Evolutionary conservation across 53 echinoderm and acorn worm genomes (phyloP), one percentile per base, ranked within the genome.

Genomic region (Echinarachnius parma): DNA sequence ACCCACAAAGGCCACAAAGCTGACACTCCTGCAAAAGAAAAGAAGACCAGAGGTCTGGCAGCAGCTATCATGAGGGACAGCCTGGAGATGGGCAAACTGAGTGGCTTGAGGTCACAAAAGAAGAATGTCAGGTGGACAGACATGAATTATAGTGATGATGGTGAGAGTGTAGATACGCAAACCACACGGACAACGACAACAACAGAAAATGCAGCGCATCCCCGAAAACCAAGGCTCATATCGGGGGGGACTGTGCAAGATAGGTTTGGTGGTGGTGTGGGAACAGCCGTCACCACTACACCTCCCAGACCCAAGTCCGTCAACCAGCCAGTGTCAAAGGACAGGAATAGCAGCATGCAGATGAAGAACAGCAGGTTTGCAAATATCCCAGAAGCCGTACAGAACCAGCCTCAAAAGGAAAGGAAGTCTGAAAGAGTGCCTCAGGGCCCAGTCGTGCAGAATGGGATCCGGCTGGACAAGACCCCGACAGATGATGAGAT

Each of bases 401-500:
- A 37, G 37, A 4, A 20, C 25, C 55, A 23, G 1, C 10, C 9
- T 27, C 39, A 56, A 5, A 57, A 37, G 25, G 74, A 72, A 7
- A 18, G 19, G 19, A 29, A 28, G 20, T 3, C 5, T 3, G 61
- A 42, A 7, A 13, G 30, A 15, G 29, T 39, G 1, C 66, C 52
- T 11, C 21, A 35, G 16, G 65, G 49, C 5, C 77, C 81, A 21
- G 64, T 65, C 2, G 60, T 65, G n/a, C 74, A 78, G 16, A 91
- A 98, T 59, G 91, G 88, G 13, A 68, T 91, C n/a, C 82, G 79
- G 1, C 65, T 98, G 24, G 86, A 98, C 50, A 98, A 92, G 60
- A 98, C 98, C 9, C 98, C 98, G 3, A 98, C 98, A 2, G 98
- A 98, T 59, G 98, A 91, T 23, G 98, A 98, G 60, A 98, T 98